Percentiles rank a stretch among this genome's conserved stretches.
These are phyloP conservation scores for Drosophila lutescens DNA, from an alignment of 2,888 invertebrate genomes.

Conservation along the genomic window DNA sequence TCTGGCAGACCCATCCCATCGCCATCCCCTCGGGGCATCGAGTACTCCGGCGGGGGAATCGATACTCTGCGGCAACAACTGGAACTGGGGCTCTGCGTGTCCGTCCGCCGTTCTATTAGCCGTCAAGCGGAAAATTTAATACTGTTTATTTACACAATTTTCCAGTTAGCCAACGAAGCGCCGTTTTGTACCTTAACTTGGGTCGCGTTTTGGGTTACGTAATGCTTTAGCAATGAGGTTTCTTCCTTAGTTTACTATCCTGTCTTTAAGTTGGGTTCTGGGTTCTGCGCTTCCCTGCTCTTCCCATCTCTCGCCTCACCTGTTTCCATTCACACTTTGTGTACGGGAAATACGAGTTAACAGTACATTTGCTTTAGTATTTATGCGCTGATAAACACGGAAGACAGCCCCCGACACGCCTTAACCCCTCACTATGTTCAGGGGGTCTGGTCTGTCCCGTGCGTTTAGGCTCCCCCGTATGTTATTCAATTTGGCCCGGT, in stretches of 20 bases:
- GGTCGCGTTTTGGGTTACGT: constrained; percentile 48
- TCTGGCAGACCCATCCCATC: constrained; percentile 20
- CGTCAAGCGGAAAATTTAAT: constrained; percentile 65
- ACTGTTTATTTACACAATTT: constrained; percentile 68
- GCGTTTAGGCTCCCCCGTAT: constrained; percentile 47
- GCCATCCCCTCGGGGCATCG: constrained; percentile 19
- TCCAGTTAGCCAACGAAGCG: constrained; percentile 38
- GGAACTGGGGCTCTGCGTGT: constrained; percentile 45
- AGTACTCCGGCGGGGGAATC: constrained; percentile 51
- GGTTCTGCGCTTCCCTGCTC: not conserved
- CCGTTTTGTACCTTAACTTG: constrained; percentile 11
- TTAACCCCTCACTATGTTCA: not conserved
- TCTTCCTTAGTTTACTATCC: constrained; percentile 42
- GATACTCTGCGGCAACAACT: constrained; percentile 56
- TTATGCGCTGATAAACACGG: constrained; percentile 72
- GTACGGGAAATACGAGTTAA: constrained; percentile 70
- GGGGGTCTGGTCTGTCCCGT: constrained; percentile 26
- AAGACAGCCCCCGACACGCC: constrained; percentile 11
- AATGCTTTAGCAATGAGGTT: constrained; percentile 54
- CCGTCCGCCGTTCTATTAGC: constrained; percentile 66
- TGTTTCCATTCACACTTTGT: constrained; percentile 65
- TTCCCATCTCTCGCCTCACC: constrained; percentile 19
- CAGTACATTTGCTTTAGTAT: constrained; percentile 76
- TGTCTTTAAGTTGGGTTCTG: constrained; percentile 10
- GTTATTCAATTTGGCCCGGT: constrained; percentile 65